A percentile compares a stretch with the other conserved stretches of the same genome.
phyloP scores from a whole-genome alignment of 2,888 invertebrate genomes.

The Eupithecia insigniata region DNA sequence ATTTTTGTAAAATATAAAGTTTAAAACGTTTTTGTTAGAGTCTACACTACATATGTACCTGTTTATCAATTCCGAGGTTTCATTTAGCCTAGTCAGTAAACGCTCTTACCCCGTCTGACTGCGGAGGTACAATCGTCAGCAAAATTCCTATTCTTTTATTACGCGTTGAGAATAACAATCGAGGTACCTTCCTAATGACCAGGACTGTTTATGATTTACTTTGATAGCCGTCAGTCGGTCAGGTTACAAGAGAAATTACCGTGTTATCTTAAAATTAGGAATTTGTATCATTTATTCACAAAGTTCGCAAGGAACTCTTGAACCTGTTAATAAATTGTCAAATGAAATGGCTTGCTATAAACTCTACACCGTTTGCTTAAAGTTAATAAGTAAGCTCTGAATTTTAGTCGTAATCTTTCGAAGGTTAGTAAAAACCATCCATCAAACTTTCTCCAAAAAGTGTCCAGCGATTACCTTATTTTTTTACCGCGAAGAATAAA shows the following conservation, averaged over 20 bases:
- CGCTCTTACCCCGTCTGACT: not conserved
- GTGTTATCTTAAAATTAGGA: not conserved
- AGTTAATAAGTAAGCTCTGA: not conserved
- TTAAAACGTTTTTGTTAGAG: not conserved
- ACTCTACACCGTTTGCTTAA: too few species aligned
- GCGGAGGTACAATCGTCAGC: not conserved
- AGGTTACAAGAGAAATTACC: not conserved
- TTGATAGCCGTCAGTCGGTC: not conserved
- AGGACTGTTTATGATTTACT: not conserved
- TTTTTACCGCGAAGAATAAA: too few species aligned
- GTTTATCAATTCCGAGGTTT: not conserved
- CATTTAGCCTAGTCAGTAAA: not conserved
- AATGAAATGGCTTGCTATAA: not conserved
- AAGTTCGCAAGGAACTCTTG: not conserved
- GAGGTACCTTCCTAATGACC: not conserved
- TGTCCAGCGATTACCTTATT: not conserved
- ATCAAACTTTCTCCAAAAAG: not conserved
- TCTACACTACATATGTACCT: not conserved
- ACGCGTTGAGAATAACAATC: not conserved
- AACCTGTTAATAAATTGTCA: not conserved
- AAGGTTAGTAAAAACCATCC: not conserved
- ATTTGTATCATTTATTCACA: not conserved
- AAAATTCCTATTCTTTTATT: constrained; percentile 3
- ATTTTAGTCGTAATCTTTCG: not conserved
- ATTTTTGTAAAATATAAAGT: too few species aligned